Conservation (phyloP, 2,888 invertebrate genomes). For the Neria commutata region DNA sequence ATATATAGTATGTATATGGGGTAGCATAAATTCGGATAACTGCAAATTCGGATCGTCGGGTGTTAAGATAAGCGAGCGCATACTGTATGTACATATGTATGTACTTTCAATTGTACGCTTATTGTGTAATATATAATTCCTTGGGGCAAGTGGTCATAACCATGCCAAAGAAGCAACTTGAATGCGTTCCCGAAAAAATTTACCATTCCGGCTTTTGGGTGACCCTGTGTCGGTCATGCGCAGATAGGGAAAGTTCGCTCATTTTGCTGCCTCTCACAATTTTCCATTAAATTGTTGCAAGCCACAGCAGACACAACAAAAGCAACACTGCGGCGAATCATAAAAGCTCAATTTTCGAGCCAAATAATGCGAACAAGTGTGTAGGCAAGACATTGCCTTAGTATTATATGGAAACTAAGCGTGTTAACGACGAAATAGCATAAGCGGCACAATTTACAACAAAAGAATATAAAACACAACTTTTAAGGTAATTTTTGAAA, state of each 20-base stretch:
- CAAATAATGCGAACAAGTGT: constrained; percentile 58
- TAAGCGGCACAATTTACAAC: constrained; percentile 38
- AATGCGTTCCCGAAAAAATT: too few species aligned
- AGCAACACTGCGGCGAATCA: constrained; percentile 26
- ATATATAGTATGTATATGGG: too few species aligned
- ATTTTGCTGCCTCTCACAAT: background rate
- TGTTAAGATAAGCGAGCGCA: too few species aligned
- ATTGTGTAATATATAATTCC: too few species aligned
- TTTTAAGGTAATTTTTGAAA: constrained; percentile 8
- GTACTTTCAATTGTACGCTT: too few species aligned
- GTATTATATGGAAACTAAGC: constrained; percentile 31
- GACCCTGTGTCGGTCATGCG: background rate
- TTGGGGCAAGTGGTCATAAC: too few species aligned
- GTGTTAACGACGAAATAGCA: constrained; percentile 29
- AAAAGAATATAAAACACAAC: constrained; percentile 7
- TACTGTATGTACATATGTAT: too few species aligned
- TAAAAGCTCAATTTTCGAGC: constrained; percentile 40
- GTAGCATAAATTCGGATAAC: too few species aligned
- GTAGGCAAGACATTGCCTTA: constrained; percentile 45
- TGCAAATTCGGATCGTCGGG: too few species aligned
- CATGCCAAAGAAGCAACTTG: too few species aligned
- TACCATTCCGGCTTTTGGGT: too few species aligned
- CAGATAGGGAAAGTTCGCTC: background rate
- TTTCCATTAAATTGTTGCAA: background rate
- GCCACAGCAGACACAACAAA: constrained; percentile 23